phyloP scores from a whole-genome alignment of 2,113 vertebrate genomes.

The Rhea americana region DNA sequence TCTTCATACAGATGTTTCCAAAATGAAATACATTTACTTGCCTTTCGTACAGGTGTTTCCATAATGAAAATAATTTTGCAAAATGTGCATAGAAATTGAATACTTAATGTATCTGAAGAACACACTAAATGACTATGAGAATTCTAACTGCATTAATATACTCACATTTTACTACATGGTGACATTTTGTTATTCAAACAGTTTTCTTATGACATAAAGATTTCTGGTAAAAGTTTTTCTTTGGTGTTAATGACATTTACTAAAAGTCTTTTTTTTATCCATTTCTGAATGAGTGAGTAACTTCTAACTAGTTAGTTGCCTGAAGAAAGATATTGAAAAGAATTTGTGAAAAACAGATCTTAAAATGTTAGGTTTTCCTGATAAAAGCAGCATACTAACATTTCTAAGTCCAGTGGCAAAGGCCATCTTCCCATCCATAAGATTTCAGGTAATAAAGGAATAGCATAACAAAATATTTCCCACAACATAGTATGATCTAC shows the following conservation, averaged over 20 bases:
- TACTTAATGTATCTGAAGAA: background rate
- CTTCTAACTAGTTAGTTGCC: background rate
- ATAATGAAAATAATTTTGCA: background rate
- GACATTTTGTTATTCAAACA: background rate
- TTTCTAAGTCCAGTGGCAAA: background rate
- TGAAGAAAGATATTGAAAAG: background rate
- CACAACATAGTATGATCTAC: background rate
- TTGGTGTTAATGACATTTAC: background rate
- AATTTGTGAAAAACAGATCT: background rate
- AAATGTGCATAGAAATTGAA: background rate
- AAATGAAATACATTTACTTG: background rate
- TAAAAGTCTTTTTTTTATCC: background rate
- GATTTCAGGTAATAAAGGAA: background rate
- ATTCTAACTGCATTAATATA: background rate
- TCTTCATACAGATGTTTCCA: background rate
- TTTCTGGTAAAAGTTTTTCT: background rate
- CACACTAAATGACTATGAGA: background rate
- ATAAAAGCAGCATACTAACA: background rate
- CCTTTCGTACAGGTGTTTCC: background rate
- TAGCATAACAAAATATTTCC: background rate
- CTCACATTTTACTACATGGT: background rate
- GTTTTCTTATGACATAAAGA: background rate
- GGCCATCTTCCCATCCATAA: background rate
- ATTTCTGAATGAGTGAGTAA: background rate
- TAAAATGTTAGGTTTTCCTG: background rate